phyloP scores from a whole-genome alignment of 2,797 vertebrate species.

The Rhynchonycteris naso region DNA sequence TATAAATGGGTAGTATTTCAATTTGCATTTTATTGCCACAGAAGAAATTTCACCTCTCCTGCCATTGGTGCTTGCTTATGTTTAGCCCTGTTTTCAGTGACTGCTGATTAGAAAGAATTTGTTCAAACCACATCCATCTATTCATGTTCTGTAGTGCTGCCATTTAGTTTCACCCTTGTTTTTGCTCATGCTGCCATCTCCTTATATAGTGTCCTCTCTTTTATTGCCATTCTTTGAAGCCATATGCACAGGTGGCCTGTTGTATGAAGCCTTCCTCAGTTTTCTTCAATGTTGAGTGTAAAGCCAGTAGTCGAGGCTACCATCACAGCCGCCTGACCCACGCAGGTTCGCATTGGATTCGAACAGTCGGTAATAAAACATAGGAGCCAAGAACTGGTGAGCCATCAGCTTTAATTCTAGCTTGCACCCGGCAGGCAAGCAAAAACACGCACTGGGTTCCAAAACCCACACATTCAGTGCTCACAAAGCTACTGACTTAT shows the following conservation, averaged over 20 bases:
- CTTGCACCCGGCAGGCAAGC: no score
- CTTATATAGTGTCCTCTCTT: not conserved
- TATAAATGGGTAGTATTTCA: not conserved
- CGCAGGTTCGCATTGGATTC: no score
- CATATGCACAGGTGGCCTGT: not conserved
- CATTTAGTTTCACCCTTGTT: not conserved
- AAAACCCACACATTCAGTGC: no score
- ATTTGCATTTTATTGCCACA: not conserved
- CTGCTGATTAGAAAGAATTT: not conserved
- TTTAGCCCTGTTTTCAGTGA: not conserved
- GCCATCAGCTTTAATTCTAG: no score
- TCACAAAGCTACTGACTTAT: no score
- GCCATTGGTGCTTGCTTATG: not conserved
- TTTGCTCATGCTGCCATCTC: not conserved
- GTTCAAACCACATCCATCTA: not conserved
- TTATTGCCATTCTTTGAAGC: not conserved
- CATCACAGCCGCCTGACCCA: no score
- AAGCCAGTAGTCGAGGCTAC: no score
- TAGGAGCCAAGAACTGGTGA: no score
- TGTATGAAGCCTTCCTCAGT: not conserved
- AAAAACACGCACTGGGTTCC: no score
- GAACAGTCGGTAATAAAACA: no score
- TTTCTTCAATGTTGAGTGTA: not conserved
- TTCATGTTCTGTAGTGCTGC: not conserved
- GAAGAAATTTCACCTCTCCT: not conserved